Evolutionary conservation across 2,113 vertebrate species (phyloP), one percentile per base, ranked within the genome.

Genomic region (Crotalus horridus): DNA sequence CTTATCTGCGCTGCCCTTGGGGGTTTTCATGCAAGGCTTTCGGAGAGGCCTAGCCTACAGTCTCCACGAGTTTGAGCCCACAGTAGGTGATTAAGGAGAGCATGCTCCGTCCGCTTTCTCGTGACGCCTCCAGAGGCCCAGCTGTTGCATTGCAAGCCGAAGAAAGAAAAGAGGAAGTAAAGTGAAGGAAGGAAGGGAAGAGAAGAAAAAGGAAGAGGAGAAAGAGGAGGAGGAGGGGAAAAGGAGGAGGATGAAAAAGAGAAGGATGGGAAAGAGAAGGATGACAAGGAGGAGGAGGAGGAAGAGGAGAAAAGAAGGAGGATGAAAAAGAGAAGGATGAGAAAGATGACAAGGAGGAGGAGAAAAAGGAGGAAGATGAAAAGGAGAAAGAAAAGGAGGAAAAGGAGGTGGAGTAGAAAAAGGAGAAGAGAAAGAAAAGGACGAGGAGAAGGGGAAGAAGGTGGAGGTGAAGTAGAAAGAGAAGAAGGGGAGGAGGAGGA

Each of bases 91-190:
- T 0, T 2, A 90, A 93, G 96, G 90, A 93, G 96, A 96, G 95
- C 96, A 95, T 95, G 96, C 96, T 96, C 96, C 93, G 90, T 95
- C 86, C 0, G 26, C 48, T 96, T 92, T 89, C 90, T 88, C 58
- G 0, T 51, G 39, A 59, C 56, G 91, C 53, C 91, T 0, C 29
- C 95, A 46, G n/a, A 3, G 89, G 93, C 92, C 6, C 88, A 33
- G 88, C 85, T n/a, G 92, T 0, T 15, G 9, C 29, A 87, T n/a
- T 91, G 20, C 90, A 24, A 87, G 46, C 1, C 0, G 0, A 1
- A 90, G 87, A 90, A 86, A 54, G n/a, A 55, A 88, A 87, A 69
- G 85, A 87, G 53, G 81, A 91, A 92, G 51, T 69, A 26, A 86
- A 89, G 46, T 21, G 92, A 2, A 9, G 54, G n/a, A 54, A 87